Evolutionary conservation across 1,140 invertebrate species (phyloP).

Genomic region (Platorchestia sp.): DNA sequence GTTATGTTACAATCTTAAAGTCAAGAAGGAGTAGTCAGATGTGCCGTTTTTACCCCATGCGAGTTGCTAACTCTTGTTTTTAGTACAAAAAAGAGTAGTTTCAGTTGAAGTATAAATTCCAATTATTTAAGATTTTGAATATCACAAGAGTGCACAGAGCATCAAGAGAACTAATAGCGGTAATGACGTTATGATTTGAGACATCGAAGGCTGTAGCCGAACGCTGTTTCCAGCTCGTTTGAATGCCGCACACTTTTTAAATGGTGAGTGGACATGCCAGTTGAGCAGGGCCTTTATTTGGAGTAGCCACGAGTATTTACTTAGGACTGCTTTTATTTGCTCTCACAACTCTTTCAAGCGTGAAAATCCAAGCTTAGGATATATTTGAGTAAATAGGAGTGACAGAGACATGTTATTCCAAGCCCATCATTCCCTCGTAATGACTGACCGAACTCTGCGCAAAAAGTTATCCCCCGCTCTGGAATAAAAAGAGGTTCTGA

Average conservation of each 20-base stretch:
- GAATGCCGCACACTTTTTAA: background rate
- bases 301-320: background rate
- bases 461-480: background rate
- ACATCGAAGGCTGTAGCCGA: background rate
- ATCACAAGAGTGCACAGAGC: no score
- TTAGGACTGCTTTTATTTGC: slow-evolving; percentile 32
- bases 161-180: no score
- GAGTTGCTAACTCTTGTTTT: no score
- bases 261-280: slow-evolving; percentile 1
- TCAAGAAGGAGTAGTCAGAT: no score
- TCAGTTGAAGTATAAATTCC: no score
- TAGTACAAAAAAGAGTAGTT: no score
- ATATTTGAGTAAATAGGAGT: slow-evolving; percentile 28
- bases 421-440: slow-evolving; percentile 34
- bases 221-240: background rate
- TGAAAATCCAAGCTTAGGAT: slow-evolving; percentile 50
- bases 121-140: no score
- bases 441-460: background rate
- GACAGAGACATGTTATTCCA: slow-evolving; percentile 47
- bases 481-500: background rate
- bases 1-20: no score
- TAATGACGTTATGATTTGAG: background rate
- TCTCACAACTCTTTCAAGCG: slow-evolving; percentile 27
- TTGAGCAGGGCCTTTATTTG: background rate
- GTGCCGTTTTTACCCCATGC: no score